Evolutionary conservation across 2,797 vertebrate species (phyloP), one percentile per base, ranked within the genome.

Genomic region (Chromobotia macracanthus): DNA sequence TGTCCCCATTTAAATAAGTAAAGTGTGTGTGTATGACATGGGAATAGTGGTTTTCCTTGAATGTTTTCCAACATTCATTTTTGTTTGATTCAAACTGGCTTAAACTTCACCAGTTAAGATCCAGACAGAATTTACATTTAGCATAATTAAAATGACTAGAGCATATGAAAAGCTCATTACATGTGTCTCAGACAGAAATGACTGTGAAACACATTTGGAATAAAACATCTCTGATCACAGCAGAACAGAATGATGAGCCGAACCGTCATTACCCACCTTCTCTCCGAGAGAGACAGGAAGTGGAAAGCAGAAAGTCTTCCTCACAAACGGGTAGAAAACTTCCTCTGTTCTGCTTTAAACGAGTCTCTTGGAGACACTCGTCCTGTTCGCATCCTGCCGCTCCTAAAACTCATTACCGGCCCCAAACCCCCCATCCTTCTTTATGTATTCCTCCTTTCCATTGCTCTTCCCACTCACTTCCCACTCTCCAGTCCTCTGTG

Each of bases 301-400:
- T 83, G 72, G 82, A 71, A 79, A 80, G 83, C 89, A 82, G 90
- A 87, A 87, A 80, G 84, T 51, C 85, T 83, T 85, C 87, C 86
- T 89, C 67, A 48, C 25, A 38, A 74, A 67, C 38, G 81, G 72
- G 51, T 82, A 86, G 78, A 84, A 86, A 85, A 84, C 84, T 73
- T 79, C 84, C 81, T 88, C 87, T 83, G 82, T 87, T 84, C 86
- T 83, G 78, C 48, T 86, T 86, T 84, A 86, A 86, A 88, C 12
- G 70, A 79, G 75, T 85, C 82, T 81, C 87, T 86, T 85, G 75
- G 77, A 80, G 85, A 70, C 63, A 28, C 79, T 82, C 63, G 86
- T 84, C 84, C 84, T 83, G 87, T 87, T 89, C 90, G 83, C 88
- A 87, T 81, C 79, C 86, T 82, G 77, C 46, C 75, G 80, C 89